A percentile compares a stretch with the other conserved stretches of the same genome.
phyloP scores from a whole-genome alignment of 2,888 invertebrate species.

The Tipula helvola region DNA sequence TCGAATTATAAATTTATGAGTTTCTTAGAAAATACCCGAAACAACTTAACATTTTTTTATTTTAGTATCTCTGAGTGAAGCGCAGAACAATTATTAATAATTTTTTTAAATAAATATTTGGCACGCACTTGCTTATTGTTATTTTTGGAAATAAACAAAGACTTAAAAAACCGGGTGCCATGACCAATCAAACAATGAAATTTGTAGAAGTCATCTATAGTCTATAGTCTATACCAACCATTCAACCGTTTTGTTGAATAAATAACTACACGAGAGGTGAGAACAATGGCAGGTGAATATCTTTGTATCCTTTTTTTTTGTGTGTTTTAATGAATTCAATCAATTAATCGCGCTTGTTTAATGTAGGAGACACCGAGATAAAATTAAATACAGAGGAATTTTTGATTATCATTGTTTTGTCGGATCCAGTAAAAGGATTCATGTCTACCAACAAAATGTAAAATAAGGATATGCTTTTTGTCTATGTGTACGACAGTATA shows the following conservation, averaged over 20 bases:
- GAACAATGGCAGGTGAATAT: not conserved
- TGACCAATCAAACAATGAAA: not conserved
- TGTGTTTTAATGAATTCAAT: not conserved
- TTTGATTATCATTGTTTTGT: not conserved
- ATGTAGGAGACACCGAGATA: not conserved
- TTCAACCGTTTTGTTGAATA: not conserved
- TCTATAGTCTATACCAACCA: not conserved
- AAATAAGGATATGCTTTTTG: not conserved
- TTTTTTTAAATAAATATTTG: not conserved
- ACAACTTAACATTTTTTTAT: not conserved
- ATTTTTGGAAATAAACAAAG: not conserved
- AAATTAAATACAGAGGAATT: not conserved
- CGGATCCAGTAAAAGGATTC: not conserved
- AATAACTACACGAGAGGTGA: not conserved
- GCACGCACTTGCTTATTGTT: not conserved
- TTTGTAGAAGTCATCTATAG: not conserved
- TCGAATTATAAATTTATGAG: not conserved
- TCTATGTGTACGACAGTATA: not conserved
- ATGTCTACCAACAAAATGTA: not conserved
- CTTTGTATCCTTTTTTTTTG: not conserved
- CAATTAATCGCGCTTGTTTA: not conserved
- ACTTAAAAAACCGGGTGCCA: not conserved
- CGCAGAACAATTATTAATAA: not conserved
- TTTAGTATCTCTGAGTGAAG: not conserved
- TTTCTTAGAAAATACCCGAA: not conserved